phyloP scores from a whole-genome alignment of 2,888 invertebrate genomes.

The Torymus auratus region DNA sequence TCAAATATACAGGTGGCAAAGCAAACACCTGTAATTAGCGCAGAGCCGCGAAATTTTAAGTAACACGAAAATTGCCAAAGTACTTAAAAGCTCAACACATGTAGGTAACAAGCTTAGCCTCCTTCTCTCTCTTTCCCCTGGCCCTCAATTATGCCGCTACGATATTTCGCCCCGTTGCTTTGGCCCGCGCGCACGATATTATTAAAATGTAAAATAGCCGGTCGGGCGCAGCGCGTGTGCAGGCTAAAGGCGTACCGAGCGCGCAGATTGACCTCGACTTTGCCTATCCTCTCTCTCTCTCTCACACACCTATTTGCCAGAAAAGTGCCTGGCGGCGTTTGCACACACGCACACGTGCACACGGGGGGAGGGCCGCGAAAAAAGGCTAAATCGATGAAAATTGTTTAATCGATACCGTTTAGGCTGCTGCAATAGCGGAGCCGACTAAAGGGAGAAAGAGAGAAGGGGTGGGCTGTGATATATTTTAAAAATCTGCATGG shows the following conservation, averaged over 20 bases:
- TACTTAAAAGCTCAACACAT: neutral
- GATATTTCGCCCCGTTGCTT: conserved; percentile 12
- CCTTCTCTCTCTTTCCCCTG: neutral
- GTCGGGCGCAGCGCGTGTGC: neutral
- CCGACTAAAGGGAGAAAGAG: neutral
- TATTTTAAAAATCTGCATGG: conserved; percentile 14
- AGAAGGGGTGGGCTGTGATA: neutral
- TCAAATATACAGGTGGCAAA: neutral
- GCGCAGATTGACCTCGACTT: conserved; percentile 12
- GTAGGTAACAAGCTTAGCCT: neutral
- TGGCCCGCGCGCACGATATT: neutral
- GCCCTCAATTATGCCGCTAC: neutral
- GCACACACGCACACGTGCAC: too few relatives aligned
- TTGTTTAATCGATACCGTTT: conserved; percentile 50
- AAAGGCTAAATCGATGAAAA: conserved; percentile 34
- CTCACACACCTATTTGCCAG: too few relatives aligned
- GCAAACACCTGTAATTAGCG: too few relatives aligned
- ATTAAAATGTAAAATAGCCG: conserved; percentile 40
- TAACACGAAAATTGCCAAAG: neutral
- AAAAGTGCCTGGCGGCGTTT: too few relatives aligned
- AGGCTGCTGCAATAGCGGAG: neutral
- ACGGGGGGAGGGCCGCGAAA: neutral
- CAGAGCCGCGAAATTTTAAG: neutral
- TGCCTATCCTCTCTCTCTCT: neutral
- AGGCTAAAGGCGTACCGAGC: neutral